Evolutionary conservation across 2,888 invertebrate species (phyloP).

Genomic region (Lepidonotus clava): DNA sequence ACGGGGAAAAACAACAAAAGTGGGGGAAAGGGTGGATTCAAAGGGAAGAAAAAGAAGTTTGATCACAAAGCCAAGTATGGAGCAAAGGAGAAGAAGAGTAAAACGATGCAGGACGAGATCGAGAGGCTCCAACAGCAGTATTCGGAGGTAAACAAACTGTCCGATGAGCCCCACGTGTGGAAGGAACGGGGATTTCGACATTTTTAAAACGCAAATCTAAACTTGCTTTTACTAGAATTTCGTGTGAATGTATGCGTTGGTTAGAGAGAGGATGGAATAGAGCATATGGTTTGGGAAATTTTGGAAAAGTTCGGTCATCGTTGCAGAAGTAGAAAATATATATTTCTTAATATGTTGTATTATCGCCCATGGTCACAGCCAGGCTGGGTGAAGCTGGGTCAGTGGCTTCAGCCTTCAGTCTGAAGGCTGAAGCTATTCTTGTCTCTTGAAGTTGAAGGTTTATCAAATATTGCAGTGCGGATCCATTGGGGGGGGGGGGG

Average conservation of each 20-base stretch:
- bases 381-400: too few species aligned
- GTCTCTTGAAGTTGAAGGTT: too few species aligned
- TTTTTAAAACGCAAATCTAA: not conserved
- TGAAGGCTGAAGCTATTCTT: too few species aligned
- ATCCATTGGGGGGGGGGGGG: too few species aligned
- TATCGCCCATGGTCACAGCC: not conserved
- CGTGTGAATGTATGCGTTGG: too few species aligned
- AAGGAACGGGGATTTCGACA: not conserved
- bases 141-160: constrained; percentile 30
- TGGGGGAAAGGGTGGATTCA: constrained; percentile 13
- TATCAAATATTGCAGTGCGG: too few species aligned
- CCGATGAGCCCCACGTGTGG: constrained; percentile 3
- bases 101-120: not conserved
- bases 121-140: constrained; percentile 21
- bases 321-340: too few species aligned
- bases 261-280: not conserved
- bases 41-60: constrained; percentile 31
- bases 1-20: not conserved
- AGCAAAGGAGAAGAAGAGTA: not conserved
- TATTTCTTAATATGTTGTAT: too few species aligned
- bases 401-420: too few species aligned
- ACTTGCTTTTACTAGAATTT: not conserved
- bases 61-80: constrained; percentile 46
- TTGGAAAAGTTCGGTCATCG: not conserved
- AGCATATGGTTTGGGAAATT: not conserved